Base-by-base conservation (phyloP, 1,140 invertebrate species). In the Rhyzopertha dominica region DNA sequence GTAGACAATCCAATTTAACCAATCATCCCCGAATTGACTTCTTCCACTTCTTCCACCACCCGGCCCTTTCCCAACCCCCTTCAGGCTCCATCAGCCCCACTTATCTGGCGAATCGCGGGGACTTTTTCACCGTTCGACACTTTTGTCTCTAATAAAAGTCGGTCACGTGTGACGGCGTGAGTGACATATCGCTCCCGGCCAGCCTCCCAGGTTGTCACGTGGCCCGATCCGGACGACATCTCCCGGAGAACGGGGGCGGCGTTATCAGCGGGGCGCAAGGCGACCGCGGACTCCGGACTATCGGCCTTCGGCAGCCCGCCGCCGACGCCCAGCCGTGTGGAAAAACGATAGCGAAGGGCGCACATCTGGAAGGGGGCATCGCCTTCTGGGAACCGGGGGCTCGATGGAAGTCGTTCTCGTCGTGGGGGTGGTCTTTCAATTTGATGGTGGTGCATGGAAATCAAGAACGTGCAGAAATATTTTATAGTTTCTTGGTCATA, bases 151-250 rank as follows among this genome's bases (percentile, higher is more conserved):
- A 56, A 58, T 60, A 58, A 63, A 55, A 63, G 52, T 63, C 58
- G 58, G 53, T 62, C 61, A 59, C 56, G 59, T 61, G 59, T 62
- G 61, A 62, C 59, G 53, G 58, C 58, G 49, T 60, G 61, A 63
- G 47, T 60, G 59, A 63, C 61, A 57, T 63, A 63, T 63, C 61
- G 53, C 48, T 42, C 45, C 39, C 30, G 38, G 42, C 39, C 57
- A 63, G 61, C 49, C 54, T n/a, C n/a, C n/a, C n/a, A n/a, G n/a
- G n/a, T n/a, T n/a, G n/a, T n/a, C n/a, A n/a, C n/a, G n/a, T n/a
- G n/a, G n/a, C n/a, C n/a, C n/a, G n/a, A n/a, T 40, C 20, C 28
- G 38, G 22, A 35, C 13, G 32, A 16, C 9, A 24, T 23, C 17
- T 14, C 34, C 7, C 12, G 17, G 19, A 20, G 36, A 12, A 13